Percentiles rank a stretch among this genome's conserved stretches.
These are phyloP conservation scores for Cheilosia variabilis DNA, from an alignment of 2,888 invertebrate species.

Conservation along the genomic window DNA sequence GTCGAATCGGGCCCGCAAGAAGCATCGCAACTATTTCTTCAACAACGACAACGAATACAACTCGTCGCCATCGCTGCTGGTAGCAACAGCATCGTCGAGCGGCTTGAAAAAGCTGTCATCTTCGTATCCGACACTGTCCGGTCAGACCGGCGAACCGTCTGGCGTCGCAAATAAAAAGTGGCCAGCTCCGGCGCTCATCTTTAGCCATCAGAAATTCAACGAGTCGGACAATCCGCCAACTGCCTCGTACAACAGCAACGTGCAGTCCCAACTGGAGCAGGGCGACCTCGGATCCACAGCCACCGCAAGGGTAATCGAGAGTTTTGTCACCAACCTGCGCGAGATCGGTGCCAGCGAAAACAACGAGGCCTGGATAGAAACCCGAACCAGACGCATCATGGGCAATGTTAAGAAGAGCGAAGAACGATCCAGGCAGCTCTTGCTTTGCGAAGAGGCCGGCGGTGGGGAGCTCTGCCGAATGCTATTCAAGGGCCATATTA, in stretches of 20 bases:
- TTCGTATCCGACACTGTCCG: neutral
- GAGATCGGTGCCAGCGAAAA: constrained; percentile 37
- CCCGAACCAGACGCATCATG: constrained; percentile 78
- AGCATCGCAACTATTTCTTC: constrained; percentile 43
- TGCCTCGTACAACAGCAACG: constrained; percentile 36
- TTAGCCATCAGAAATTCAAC: constrained; percentile 14
- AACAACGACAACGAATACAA: constrained; percentile 27
- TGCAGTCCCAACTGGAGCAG: constrained; percentile 40
- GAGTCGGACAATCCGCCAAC: constrained; percentile 25
- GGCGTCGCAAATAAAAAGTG: constrained; percentile 11
- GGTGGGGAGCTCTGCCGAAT: constrained; percentile 79
- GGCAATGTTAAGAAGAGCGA: constrained; percentile 79
- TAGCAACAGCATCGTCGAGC: constrained; percentile 20
- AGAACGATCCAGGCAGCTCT: constrained; percentile 79
- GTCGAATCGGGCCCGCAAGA: constrained; percentile 22
- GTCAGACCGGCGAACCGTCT: neutral
- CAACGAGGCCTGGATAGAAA: constrained; percentile 77
- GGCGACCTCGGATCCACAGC: constrained; percentile 35
- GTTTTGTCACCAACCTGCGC: constrained; percentile 18
- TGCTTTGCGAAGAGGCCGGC: constrained; percentile 79
- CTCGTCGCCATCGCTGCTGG: constrained; percentile 11
- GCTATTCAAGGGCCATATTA: constrained; percentile 79
- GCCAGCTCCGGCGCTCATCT: constrained; percentile 14
- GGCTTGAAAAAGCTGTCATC: constrained; percentile 5
- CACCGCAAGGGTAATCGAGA: constrained; percentile 20